These are phyloP conservation scores for Candidula unifasciata DNA, from an alignment of 2,888 invertebrate species.

Conservation along the genomic window DNA sequence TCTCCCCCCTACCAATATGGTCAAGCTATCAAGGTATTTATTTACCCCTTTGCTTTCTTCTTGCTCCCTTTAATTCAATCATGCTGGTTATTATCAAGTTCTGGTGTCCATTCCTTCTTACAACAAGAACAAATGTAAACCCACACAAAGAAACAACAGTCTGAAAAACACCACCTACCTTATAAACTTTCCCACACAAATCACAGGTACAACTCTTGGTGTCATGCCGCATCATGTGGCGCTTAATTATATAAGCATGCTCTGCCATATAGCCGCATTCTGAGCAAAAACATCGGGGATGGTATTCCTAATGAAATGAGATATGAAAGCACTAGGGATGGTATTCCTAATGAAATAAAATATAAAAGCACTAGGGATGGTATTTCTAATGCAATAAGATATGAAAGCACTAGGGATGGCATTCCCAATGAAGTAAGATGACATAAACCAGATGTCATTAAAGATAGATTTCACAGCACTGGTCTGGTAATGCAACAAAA, in stretches of 20 bases:
- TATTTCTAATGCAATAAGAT: conserved; percentile 68
- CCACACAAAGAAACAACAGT: background rate
- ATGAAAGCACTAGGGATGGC: conserved; percentile 76
- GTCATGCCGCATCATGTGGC: conserved; percentile 77
- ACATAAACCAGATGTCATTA: too few species aligned
- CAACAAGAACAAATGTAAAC: background rate
- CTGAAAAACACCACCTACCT: conserved; percentile 64
- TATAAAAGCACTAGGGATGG: conserved; percentile 77
- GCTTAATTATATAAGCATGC: conserved; percentile 77
- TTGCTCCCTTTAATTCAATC: background rate
- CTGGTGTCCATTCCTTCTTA: too few species aligned
- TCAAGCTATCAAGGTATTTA: too few species aligned
- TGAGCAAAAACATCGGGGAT: conserved; percentile 76
- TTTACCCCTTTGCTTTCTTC: background rate
- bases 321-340: conserved; percentile 75
- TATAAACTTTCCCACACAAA: conserved; percentile 77
- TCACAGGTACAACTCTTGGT: conserved; percentile 76
- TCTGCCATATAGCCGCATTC: conserved; percentile 77
- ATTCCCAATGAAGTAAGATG: conserved; percentile 67
- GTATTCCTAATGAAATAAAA: conserved; percentile 66
- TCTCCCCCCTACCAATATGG: too few species aligned
- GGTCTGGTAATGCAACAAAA: too few species aligned
- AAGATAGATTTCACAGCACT: too few species aligned
- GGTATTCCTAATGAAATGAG: conserved; percentile 67
- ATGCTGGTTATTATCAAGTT: too few species aligned